phyloP scores from a whole-genome alignment of 2,797 vertebrate species.

The Paramormyrops hopkinsi region DNA sequence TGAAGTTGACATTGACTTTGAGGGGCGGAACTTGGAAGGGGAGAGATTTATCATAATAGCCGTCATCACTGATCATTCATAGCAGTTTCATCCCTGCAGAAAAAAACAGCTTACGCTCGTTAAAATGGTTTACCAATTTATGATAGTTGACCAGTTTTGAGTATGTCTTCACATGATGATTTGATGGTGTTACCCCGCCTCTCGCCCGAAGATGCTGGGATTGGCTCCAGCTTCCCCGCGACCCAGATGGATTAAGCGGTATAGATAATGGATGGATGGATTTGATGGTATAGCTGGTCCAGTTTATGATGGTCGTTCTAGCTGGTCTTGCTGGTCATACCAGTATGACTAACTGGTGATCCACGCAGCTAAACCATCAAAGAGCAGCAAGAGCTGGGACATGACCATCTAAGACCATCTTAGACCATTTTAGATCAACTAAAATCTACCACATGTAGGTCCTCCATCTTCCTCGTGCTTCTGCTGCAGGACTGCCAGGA shows the following conservation, averaged over 20 bases:
- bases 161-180: not conserved
- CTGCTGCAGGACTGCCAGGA: slow-evolving; percentile 70
- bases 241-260: no score
- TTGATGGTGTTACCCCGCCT: not conserved
- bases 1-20: not conserved
- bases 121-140: not conserved
- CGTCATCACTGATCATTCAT: not conserved
- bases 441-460: not conserved
- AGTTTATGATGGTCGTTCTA: not conserved
- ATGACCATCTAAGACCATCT: not conserved
- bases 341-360: not conserved
- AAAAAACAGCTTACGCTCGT: not conserved
- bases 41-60: not conserved
- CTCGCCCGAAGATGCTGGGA: no score
- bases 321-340: not conserved
- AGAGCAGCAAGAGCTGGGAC: not conserved
- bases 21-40: not conserved
- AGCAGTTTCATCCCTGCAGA: not conserved
- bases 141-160: not conserved
- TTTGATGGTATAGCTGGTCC: not conserved
- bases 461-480: not conserved
- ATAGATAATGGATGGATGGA: not conserved
- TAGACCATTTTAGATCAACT: not conserved
- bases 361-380: not conserved
- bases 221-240: no score